Conservation (phyloP, 1,140 invertebrate genomes). For the Drosophila orosa region DNA sequence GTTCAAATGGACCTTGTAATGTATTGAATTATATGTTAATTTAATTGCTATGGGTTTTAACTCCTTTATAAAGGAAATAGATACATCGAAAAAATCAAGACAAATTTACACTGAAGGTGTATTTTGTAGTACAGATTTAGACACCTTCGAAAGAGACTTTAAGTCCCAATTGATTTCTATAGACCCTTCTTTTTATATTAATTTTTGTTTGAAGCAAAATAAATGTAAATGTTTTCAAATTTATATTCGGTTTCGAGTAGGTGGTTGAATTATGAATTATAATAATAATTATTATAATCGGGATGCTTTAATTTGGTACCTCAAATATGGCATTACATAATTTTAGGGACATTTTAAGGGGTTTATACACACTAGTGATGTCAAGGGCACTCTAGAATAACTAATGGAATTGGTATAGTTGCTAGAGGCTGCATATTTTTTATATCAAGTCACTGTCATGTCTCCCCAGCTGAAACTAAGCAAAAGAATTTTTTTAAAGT, state of each 20-base stretch:
- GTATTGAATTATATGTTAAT: background rate
- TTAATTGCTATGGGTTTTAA: background rate
- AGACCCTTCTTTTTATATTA: no score
- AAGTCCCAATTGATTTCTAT: no score
- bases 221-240: no score
- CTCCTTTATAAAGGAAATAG: background rate
- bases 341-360: background rate
- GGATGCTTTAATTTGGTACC: no score
- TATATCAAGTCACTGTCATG: background rate
- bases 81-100: no score
- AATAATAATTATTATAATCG: no score
- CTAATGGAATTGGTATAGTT: background rate
- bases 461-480: background rate
- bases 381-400: background rate
- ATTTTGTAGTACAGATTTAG: no score
- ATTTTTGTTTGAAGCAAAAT: no score
- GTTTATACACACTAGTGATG: background rate
- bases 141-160: background rate
- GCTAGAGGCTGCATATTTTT: background rate
- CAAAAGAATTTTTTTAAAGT: conserved; percentile 4
- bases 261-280: no score
- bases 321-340: no score
- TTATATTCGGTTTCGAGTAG: no score
- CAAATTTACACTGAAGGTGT: no score
- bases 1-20: background rate